These are phyloP conservation scores for Semnornis frantzii DNA, from an alignment of 2,113 vertebrate genomes.

Conservation along the genomic window DNA sequence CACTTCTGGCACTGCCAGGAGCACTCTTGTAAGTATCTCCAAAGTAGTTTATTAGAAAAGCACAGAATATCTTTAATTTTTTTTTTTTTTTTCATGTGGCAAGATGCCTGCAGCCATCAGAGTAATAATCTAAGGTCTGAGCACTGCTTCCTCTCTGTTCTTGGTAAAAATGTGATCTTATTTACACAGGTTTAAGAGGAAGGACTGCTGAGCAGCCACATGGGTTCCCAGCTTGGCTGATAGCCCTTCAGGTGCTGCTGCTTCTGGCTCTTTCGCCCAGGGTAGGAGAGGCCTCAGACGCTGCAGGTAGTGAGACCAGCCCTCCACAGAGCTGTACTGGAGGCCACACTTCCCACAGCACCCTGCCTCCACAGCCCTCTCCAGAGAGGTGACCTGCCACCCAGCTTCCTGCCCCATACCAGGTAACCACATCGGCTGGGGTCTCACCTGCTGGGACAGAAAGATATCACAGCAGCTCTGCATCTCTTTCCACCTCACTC, in stretches of 20 bases:
- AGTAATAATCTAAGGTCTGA: background rate
- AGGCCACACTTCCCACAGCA: accelerated
- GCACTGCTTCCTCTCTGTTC: too few relatives aligned
- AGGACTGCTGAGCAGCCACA: background rate
- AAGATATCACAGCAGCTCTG: background rate
- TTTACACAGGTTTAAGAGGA: background rate
- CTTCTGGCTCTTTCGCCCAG: background rate
- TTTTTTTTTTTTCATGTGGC: background rate
- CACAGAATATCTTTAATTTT: background rate
- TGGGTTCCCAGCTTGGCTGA: background rate
- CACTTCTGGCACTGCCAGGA: background rate
- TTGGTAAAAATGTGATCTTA: too few relatives aligned
- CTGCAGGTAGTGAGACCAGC: background rate
- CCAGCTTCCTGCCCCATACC: background rate
- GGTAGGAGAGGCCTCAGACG: background rate
- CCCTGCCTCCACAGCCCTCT: background rate
- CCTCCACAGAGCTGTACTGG: accelerated
- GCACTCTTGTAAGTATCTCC: background rate
- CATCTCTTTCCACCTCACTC: background rate
- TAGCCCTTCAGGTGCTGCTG: background rate
- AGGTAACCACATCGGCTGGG: background rate
- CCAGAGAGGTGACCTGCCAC: background rate
- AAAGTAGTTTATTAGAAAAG: background rate
- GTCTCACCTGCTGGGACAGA: background rate
- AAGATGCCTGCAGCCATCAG: background rate